Base-by-base conservation (phyloP, 1,140 invertebrate genomes). In the Prorops nasuta region DNA sequence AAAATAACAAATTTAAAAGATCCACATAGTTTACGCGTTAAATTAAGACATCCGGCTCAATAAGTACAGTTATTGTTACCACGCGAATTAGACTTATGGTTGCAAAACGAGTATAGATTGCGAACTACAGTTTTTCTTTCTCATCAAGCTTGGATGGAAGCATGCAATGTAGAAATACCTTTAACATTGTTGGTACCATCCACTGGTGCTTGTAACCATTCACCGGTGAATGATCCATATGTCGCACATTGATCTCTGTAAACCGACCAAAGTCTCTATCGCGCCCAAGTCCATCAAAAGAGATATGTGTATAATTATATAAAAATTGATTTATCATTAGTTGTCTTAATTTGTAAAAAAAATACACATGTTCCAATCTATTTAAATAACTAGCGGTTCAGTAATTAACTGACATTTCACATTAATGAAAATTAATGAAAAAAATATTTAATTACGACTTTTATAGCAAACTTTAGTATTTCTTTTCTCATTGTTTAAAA, bases 11-110 rank as follows among this genome's bases (percentile, higher is more conserved):
- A 94, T 77, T 78, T 96, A 37, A 80, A 84, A 16, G 85, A 91
- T 71, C 77, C 89, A 2, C 76, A 76, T 47, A 81, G 84, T 49
- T 77, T 97, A 40, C 79, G 92, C 47, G 83, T 97, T 19, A 89
- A 89, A 75, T 84, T 96, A 12, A 88, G 91, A 58, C 96, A 96
- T 79, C 94, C 94, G 2, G 94, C 97, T 80, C 90, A 94, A 66
- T 86, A 89, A 64, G 84, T 86, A 16, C 90, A 96, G 69, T 78
- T 94, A 24, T 80, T 94, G 20, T 79, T 91, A 46, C 93, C 92
- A 0, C 80, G 85, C 50, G 78, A 83, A 14, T 82, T 84, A 28
- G 87, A 91, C 66, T 72, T 90, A 38, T 81, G 85, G 21, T 79
- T 80, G 28, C 76, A 74, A 4, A 79, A 81, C 12, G 86, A 90